Evolutionary conservation across 2,888 invertebrate species (phyloP).

Genomic region (Calameuta idolon): DNA sequence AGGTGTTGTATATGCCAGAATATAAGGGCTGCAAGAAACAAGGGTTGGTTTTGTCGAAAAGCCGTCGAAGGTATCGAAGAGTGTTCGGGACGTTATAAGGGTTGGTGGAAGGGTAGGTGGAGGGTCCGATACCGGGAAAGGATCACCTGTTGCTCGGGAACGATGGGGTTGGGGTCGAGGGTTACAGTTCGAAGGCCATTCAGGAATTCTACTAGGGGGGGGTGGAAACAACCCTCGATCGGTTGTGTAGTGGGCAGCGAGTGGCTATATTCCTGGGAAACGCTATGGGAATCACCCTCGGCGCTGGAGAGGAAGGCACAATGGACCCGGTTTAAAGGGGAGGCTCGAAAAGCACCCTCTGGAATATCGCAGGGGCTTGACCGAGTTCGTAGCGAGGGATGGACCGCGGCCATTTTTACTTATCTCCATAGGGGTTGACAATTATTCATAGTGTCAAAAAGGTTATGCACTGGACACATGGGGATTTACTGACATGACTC

Average conservation of each 20-base stretch:
- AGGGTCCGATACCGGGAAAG: slow-evolving; percentile 65
- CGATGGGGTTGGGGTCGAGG: slow-evolving; percentile 62
- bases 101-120: slow-evolving; percentile 10
- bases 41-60: not conserved
- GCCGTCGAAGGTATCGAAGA: not conserved
- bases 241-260: slow-evolving; percentile 51
- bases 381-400: not conserved
- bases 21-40: not conserved
- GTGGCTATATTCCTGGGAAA: slow-evolving; percentile 43
- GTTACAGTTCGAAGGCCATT: slow-evolving; percentile 63
- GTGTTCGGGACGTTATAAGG: not conserved
- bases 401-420: not conserved
- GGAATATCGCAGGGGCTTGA: not conserved
- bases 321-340: slow-evolving; percentile 32
- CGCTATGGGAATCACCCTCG: slow-evolving; percentile 15
- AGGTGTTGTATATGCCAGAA: not conserved
- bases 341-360: slow-evolving; percentile 4
- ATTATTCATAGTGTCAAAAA: not conserved
- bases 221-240: slow-evolving; percentile 57
- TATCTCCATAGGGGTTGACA: not conserved
- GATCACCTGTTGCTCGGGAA: slow-evolving; percentile 65
- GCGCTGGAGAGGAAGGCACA: slow-evolving; percentile 29
- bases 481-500: not conserved
- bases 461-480: not conserved
- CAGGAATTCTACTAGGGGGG: slow-evolving; percentile 52